Base-by-base conservation (phyloP, 1,140 invertebrate species). In the Luehdorfia chinensis region DNA sequence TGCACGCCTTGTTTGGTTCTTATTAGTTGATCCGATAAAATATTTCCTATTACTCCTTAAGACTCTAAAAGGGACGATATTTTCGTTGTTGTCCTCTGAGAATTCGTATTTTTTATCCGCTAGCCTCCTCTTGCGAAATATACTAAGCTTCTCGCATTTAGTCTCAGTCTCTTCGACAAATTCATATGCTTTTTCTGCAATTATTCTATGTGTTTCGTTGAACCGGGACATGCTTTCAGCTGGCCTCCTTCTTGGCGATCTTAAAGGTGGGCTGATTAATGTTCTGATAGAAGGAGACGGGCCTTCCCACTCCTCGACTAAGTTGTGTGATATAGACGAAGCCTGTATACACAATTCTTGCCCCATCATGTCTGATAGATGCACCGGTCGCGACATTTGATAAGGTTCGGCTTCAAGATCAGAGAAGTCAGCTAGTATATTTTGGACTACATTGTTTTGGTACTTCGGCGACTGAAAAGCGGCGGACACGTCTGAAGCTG, bases 81-180 rank as follows among this genome's bases (percentile, higher is more conserved):
- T 95, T 72, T 95, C 94, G 3, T 92, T 92, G 69, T 95, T 94
- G 59, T 95, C 94, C 47, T 95, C 94, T 2, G 93, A 94, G 61
- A 96, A 95, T 70, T 96, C 95, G 68, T 97, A 97, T 68, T 96
- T 96, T 75, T 96, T 97, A 65, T 97, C 95, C 0, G 95, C 95
- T 18, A 96, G 76, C 1, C 94, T 88, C 34, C 94, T 89, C 68
- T 94, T 94, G 2, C 94, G 88, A 72, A 94, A 94, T 31, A 91
- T 92, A 55, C 93, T 94, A 2, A 96, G 89, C 68, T 95, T 96
- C 69, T 95, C 94, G 65, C 91, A 94, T 41, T 93, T 93, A 18
- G 89, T 89, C 55, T 94, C 93, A 12, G 92, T 89, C 49, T 95
- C 94, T 59, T 95, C 94, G 0, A 92, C 94, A 61, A 95, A 95